These are phyloP conservation scores for Astur gentilis DNA, from an alignment of 2,113 vertebrate genomes.

Conservation along the genomic window DNA sequence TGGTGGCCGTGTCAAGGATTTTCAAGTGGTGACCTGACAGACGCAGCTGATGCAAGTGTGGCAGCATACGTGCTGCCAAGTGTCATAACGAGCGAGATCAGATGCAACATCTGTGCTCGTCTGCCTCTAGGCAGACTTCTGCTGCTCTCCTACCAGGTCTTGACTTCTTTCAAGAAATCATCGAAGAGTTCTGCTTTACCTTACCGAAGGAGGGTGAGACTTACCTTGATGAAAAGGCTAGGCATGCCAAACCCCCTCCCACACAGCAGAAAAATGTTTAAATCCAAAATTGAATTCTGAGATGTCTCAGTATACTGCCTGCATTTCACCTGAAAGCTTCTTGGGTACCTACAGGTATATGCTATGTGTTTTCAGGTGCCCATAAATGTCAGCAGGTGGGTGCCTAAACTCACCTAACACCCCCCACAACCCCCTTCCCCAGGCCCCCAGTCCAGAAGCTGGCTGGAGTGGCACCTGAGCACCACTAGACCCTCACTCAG, in stretches of 20 bases:
- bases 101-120: background rate
- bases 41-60: background rate
- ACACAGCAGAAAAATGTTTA: background rate
- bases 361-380: background rate
- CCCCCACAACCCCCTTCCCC: too few species aligned
- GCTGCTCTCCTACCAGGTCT: background rate
- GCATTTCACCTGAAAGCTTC: background rate
- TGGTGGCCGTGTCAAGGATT: background rate
- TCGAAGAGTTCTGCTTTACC: background rate
- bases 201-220: background rate
- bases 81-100: background rate
- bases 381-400: background rate
- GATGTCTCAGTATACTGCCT: background rate
- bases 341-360: background rate
- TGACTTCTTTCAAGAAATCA: background rate
- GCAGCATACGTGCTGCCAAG: background rate
- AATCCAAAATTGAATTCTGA: background rate
- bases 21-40: background rate
- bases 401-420: background rate
- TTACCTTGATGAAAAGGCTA: background rate
- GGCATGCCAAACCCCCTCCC: background rate
- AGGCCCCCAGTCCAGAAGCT: background rate
- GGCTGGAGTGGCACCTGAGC: background rate
- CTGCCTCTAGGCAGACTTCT: background rate
- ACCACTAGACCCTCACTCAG: background rate